Evolutionary conservation across 2,113 vertebrate species (phyloP).

Genomic region (Tringa solitaria): DNA sequence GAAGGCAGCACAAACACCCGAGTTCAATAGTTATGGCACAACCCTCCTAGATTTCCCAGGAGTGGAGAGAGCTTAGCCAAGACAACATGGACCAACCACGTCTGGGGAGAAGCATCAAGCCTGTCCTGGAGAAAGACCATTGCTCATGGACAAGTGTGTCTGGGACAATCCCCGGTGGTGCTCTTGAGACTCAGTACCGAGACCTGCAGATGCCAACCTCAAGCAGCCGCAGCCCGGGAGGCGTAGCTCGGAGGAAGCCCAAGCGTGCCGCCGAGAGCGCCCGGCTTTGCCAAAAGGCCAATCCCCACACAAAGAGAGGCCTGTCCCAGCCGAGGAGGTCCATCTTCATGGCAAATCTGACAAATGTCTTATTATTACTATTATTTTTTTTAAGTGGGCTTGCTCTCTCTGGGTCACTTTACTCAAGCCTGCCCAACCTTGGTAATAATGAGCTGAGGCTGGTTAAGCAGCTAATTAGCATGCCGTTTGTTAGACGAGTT

Average conservation of each 20-base stretch:
- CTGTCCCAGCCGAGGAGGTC: neutral
- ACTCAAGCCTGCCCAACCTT: conserved; percentile 54
- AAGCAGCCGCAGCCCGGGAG: neutral
- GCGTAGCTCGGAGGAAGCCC: neutral
- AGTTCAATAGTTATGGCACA: fast-evolving
- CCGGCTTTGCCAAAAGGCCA: neutral
- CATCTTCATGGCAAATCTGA: conserved; percentile 29
- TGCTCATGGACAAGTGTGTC: fast-evolving
- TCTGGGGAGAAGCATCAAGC: neutral
- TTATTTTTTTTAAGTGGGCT: conserved; percentile 39
- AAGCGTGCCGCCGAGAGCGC: fast-evolving
- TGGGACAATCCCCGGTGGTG: fast-evolving
- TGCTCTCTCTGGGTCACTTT: conserved; percentile 54
- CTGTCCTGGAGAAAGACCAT: too few species aligned
- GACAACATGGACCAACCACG: neutral
- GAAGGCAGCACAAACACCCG: neutral
- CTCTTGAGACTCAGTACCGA: fast-evolving
- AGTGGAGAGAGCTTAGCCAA: neutral
- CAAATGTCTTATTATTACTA: conserved; percentile 41
- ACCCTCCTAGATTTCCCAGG: fast-evolving
- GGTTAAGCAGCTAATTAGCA: conserved; percentile 83
- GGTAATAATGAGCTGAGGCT: conserved; percentile 72
- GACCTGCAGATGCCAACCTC: neutral
- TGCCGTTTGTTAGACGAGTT: conserved; percentile 84
- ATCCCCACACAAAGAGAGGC: neutral